A percentile compares a stretch with the other conserved stretches of the same genome.
These are phyloP conservation scores for Polydrusus cervinus DNA, from an alignment of 2,888 invertebrate species.

Conservation along the genomic window DNA sequence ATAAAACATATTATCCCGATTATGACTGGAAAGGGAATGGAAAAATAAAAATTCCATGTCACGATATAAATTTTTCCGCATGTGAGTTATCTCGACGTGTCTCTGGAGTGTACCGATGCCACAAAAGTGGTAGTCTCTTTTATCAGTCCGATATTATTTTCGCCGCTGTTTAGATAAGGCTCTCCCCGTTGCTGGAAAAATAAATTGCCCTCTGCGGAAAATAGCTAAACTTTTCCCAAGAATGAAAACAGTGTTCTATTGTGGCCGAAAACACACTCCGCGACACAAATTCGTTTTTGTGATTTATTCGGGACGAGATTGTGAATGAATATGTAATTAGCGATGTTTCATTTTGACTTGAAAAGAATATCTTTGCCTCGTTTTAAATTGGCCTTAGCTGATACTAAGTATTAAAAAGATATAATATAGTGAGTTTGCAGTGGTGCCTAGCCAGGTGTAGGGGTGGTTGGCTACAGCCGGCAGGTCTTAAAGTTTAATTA, in stretches of 20 bases:
- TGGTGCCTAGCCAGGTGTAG: too few relatives aligned
- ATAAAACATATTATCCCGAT: constrained; percentile 53
- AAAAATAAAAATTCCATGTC: constrained; percentile 53
- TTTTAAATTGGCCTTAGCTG: neutral
- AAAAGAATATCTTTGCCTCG: constrained; percentile 9
- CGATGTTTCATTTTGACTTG: constrained; percentile 52
- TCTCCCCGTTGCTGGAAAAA: constrained; percentile 70
- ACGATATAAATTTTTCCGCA: constrained; percentile 54
- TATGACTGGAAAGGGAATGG: constrained; percentile 38
- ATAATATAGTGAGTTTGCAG: too few relatives aligned
- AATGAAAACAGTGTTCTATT: constrained; percentile 69
- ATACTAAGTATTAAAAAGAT: too few relatives aligned
- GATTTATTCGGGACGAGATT: constrained; percentile 50
- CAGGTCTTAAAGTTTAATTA: too few relatives aligned
- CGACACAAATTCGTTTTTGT: constrained; percentile 52
- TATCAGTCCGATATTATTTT: constrained; percentile 71
- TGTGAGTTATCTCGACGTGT: constrained; percentile 55
- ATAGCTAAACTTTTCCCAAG: constrained; percentile 72
- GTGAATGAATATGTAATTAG: constrained; percentile 54
- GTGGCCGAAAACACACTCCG: constrained; percentile 61
- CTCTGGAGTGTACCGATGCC: constrained; percentile 51
- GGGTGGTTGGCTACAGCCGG: too few relatives aligned
- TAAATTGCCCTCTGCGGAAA: constrained; percentile 73
- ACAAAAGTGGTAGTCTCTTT: constrained; percentile 50
- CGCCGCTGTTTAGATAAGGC: constrained; percentile 73